Conservation (phyloP, 1,140 invertebrate genomes). For the silkworm (Bombyx mori) region ASM3026992v2 NC_085116.1:7759001-7759500, state of each 20-base stretch:
- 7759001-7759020: slow-evolving; percentile 98
- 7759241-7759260: slow-evolving; percentile 96
- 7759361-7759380: slow-evolving; percentile 96
- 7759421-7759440: slow-evolving; percentile 98
- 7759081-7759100: neutral
- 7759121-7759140: neutral
- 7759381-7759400: slow-evolving; percentile 93
- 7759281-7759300: slow-evolving; percentile 97
- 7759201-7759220: slow-evolving; percentile 79
- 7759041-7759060: slow-evolving; percentile 7
- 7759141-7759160: neutral
- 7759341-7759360: slow-evolving; percentile 98
- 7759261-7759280: slow-evolving; percentile 97
- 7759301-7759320: slow-evolving; percentile 99
- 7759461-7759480: slow-evolving; percentile 97
- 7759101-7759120: neutral
- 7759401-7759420: slow-evolving; percentile 92
- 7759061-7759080: neutral
- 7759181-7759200: neutral
- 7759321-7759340: slow-evolving; percentile 99
- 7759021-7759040: slow-evolving; percentile 98
- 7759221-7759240: slow-evolving; percentile 98
- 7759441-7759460: slow-evolving; percentile 81
- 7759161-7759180: neutral
- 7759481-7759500: slow-evolving; percentile 96